Percentiles rank a stretch among this genome's conserved stretches.
Evolutionary conservation across 2,797 vertebrate genomes (phyloP).

Genomic region (Danionella dracula): DNA sequence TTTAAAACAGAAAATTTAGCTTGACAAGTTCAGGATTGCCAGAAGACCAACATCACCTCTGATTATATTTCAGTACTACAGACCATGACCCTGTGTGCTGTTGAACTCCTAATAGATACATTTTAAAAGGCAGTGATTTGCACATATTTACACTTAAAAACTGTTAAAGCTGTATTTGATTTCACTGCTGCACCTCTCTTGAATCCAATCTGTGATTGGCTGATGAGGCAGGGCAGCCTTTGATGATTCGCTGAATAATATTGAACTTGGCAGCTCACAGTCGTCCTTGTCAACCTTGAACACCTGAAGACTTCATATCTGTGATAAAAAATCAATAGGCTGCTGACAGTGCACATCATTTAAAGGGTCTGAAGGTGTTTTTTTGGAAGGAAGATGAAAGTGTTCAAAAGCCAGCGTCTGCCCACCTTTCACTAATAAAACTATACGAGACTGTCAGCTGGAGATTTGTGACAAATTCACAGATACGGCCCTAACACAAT

Average conservation of each 20-base stretch:
- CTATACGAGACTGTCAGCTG: slow-evolving; percentile 20
- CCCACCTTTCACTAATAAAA: slow-evolving; percentile 13
- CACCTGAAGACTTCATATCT: slow-evolving; percentile 53
- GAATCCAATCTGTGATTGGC: slow-evolving; percentile 4
- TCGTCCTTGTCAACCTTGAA: slow-evolving; percentile 58
- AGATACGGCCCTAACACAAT: not conserved
- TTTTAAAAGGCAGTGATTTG: too few relatives aligned
- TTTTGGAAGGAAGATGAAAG: slow-evolving; percentile 22
- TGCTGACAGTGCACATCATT: slow-evolving; percentile 50
- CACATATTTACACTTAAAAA: not conserved
- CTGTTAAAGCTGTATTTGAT: not conserved
- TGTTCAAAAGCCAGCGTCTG: slow-evolving; percentile 3
- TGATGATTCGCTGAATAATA: slow-evolving; percentile 34
- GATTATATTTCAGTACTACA: too few relatives aligned
- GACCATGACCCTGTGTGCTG: too few relatives aligned
- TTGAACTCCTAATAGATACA: too few relatives aligned
- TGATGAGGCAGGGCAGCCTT: not conserved
- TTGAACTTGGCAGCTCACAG: slow-evolving; percentile 41
- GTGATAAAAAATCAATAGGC: slow-evolving; percentile 59
- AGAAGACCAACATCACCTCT: too few relatives aligned
- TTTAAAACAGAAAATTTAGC: too few relatives aligned
- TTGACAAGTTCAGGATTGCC: too few relatives aligned
- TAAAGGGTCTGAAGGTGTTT: slow-evolving; percentile 23
- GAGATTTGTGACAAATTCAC: slow-evolving; percentile 11
- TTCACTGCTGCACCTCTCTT: not conserved